Conservation (phyloP, 2,888 invertebrate species). For the Euphydryas editha region DNA sequence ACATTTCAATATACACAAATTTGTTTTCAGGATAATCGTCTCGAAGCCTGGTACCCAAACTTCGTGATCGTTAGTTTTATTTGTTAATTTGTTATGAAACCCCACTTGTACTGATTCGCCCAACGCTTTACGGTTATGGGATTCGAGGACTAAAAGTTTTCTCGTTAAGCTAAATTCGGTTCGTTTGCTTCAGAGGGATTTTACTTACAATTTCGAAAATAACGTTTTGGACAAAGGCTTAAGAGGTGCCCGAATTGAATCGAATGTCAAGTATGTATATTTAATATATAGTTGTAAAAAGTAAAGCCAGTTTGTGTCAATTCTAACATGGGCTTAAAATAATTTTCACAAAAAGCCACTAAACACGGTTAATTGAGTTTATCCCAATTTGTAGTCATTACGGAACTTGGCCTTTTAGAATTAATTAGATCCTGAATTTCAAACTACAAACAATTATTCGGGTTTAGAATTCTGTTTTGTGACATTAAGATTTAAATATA, state of each 20-base stretch:
- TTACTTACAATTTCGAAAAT: neutral
- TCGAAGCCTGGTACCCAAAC: slow-evolving; percentile 23
- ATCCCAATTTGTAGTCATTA: slow-evolving; percentile 46
- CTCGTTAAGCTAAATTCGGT: slow-evolving; percentile 50
- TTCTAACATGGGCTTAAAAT: slow-evolving; percentile 64
- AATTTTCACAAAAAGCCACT: slow-evolving; percentile 64
- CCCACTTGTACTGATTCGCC: slow-evolving; percentile 33
- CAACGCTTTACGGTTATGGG: slow-evolving; percentile 46
- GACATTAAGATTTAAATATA: too few relatives aligned
- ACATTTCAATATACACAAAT: slow-evolving; percentile 4
- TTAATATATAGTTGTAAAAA: neutral
- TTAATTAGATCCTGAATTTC: neutral
- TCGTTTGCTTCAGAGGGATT: slow-evolving; percentile 40
- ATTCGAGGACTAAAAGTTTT: slow-evolving; percentile 46
- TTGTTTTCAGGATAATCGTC: slow-evolving; percentile 20
- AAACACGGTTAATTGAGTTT: slow-evolving; percentile 60
- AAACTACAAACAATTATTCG: neutral
- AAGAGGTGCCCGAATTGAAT: neutral
- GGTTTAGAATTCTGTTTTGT: neutral
- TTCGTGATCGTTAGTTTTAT: slow-evolving; percentile 42
- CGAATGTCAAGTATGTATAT: too few relatives aligned
- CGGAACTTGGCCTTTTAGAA: slow-evolving; percentile 14
- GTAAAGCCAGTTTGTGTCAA: slow-evolving; percentile 46
- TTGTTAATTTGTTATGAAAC: slow-evolving; percentile 53
- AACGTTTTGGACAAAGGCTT: neutral